These are phyloP conservation scores for Antechinus flavipes DNA, from an alignment of 2,113 vertebrate species.

Conservation along the genomic window DNA sequence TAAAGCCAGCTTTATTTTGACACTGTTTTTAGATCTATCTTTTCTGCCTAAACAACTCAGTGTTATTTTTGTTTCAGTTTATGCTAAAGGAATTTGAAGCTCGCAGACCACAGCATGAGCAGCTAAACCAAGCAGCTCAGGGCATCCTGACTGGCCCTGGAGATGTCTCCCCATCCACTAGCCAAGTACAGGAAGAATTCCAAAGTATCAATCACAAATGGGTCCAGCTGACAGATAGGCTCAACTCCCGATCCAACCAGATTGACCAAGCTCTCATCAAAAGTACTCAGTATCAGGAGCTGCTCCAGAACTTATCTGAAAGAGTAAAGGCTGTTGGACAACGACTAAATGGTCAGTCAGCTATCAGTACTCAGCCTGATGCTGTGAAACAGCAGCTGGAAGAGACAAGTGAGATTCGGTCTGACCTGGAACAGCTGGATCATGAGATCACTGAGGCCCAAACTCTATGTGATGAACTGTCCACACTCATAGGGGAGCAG, in stretches of 20 bases:
- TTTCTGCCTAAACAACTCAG: constrained; percentile 75
- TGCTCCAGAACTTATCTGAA: constrained; percentile 90
- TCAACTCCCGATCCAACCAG: constrained; percentile 91
- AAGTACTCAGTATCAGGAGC: constrained; percentile 92
- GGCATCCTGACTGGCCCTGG: constrained; percentile 91
- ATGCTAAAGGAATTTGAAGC: constrained; percentile 99
- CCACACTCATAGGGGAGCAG: constrained; percentile 93
- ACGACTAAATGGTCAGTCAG: constrained; percentile 90
- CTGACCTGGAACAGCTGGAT: constrained; percentile 91
- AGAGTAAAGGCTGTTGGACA: constrained; percentile 90
- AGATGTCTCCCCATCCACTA: constrained; percentile 87
- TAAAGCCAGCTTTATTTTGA: constrained; percentile 81
- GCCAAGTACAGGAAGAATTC: constrained; percentile 90
- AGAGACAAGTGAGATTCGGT: constrained; percentile 96
- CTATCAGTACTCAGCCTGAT: constrained; percentile 94
- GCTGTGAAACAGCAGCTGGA: constrained; percentile 93
- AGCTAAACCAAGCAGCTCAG: constrained; percentile 93
- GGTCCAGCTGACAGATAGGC: constrained; percentile 89
- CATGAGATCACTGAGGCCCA: constrained; percentile 90
- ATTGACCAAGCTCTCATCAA: constrained; percentile 95
- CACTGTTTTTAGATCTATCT: constrained; percentile 80
- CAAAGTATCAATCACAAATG: constrained; percentile 92
- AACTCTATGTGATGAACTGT: constrained; percentile 91
- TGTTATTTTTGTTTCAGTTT: constrained; percentile 90
- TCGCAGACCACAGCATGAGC: constrained; percentile 93